Conservation (phyloP, 2,888 invertebrate species). For the Trilocha varians region DNA sequence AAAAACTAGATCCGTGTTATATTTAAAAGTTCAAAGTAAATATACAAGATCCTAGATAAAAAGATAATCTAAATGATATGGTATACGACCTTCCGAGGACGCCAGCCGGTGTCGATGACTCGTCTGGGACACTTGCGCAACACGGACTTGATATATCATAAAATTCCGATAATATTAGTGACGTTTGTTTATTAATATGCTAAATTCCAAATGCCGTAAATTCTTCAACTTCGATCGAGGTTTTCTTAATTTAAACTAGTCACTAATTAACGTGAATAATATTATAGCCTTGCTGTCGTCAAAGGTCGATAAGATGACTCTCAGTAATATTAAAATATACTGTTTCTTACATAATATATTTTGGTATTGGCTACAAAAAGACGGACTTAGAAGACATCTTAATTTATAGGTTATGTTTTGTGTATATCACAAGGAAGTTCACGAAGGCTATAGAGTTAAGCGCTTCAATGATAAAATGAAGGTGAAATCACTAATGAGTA, state of each 20-base stretch:
- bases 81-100: slow-evolving; percentile 47
- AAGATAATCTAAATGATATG: slow-evolving; percentile 26
- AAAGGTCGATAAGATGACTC: too few relatives aligned
- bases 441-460: too few relatives aligned
- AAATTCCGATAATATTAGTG: slow-evolving; percentile 4
- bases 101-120: slow-evolving; percentile 44
- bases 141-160: slow-evolving; percentile 7
- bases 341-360: too few relatives aligned
- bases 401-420: too few relatives aligned
- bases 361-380: too few relatives aligned
- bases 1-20: slow-evolving; percentile 37
- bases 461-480: not conserved
- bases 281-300: too few relatives aligned
- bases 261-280: too few relatives aligned
- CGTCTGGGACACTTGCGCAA: slow-evolving; percentile 35
- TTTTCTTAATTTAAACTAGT: not conserved
- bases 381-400: too few relatives aligned
- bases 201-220: slow-evolving; percentile 1
- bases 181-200: slow-evolving; percentile 3
- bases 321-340: too few relatives aligned
- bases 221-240: not conserved
- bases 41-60: slow-evolving; percentile 27
- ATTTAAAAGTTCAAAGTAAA: slow-evolving; percentile 20
- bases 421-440: too few relatives aligned
- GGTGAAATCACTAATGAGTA: not conserved